These are phyloP conservation scores for Actenoides lindsayi DNA, from an alignment of 2,113 vertebrate species.

Conservation along the genomic window DNA sequence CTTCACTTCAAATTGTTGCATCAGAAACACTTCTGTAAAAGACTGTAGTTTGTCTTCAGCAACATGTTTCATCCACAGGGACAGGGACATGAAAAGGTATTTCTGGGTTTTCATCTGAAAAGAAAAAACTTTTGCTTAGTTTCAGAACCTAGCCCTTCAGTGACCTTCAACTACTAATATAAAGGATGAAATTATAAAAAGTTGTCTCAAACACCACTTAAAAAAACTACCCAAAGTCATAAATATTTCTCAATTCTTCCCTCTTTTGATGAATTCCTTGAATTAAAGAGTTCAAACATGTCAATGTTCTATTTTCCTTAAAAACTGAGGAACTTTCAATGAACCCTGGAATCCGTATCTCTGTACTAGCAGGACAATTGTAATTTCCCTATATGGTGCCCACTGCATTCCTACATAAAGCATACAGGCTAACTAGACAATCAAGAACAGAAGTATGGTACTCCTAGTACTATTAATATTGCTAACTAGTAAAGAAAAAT, in stretches of 20 bases:
- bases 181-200: neutral
- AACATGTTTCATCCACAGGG: constrained; percentile 91
- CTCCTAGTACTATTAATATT: neutral
- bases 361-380: neutral
- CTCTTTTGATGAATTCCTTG: neutral
- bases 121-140: neutral
- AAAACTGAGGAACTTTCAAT: neutral
- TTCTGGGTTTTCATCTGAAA: constrained; percentile 80
- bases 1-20: constrained; percentile 80
- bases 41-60: constrained; percentile 89
- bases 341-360: neutral
- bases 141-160: neutral
- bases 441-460: neutral
- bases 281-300: neutral
- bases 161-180: neutral
- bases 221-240: neutral
- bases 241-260: neutral
- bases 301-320: neutral
- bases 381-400: neutral
- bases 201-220: neutral
- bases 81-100: constrained; percentile 79
- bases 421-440: neutral
- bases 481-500: neutral
- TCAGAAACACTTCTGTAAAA: constrained; percentile 81
- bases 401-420: neutral